A percentile compares a stretch with the other conserved stretches of the same genome.
Conservation (phyloP, 2,797 vertebrate species). For the Morelia viridis region DNA sequence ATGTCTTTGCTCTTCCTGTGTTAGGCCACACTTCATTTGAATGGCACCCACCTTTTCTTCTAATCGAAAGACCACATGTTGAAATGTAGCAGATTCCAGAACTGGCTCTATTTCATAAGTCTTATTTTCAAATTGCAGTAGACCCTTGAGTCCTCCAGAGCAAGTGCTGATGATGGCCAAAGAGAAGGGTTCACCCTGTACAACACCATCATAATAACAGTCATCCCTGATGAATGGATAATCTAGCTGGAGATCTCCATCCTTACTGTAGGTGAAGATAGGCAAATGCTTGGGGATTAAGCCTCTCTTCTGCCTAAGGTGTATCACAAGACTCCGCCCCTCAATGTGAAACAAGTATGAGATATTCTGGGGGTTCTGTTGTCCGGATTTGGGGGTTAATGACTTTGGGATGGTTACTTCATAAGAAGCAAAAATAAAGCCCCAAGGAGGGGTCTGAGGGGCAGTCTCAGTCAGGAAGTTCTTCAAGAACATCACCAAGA, state of each 20-base stretch:
- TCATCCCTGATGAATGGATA: conserved; percentile 59
- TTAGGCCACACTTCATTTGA: conserved; percentile 28
- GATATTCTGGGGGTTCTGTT: background rate
- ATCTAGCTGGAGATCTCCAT: conserved; percentile 53
- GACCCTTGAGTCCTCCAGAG: conserved; percentile 58
- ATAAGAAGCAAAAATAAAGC: conserved; percentile 27
- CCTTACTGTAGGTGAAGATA: conserved; percentile 63
- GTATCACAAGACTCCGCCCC: conserved; percentile 53
- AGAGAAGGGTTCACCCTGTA: conserved; percentile 64
- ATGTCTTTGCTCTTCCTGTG: conserved; percentile 34
- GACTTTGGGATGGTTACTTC: conserved; percentile 65
- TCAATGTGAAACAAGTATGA: conserved; percentile 64
- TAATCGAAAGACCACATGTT: conserved; percentile 65
- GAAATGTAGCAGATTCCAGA: conserved; percentile 49
- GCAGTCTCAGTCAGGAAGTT: background rate
- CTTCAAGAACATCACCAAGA: background rate
- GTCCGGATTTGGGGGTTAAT: conserved; percentile 20
- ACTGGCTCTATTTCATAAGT: conserved; percentile 70
- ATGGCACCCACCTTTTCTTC: background rate
- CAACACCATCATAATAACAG: conserved; percentile 70
- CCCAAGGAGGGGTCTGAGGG: background rate
- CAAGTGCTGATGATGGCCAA: conserved; percentile 66
- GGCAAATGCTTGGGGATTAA: conserved; percentile 61
- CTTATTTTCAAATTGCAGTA: conserved; percentile 57
- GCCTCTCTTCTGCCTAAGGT: conserved; percentile 48